Percentiles rank a stretch among this genome's conserved stretches.
Conservation (phyloP, 2,113 vertebrate genomes). For the Spea bombifrons region DNA sequence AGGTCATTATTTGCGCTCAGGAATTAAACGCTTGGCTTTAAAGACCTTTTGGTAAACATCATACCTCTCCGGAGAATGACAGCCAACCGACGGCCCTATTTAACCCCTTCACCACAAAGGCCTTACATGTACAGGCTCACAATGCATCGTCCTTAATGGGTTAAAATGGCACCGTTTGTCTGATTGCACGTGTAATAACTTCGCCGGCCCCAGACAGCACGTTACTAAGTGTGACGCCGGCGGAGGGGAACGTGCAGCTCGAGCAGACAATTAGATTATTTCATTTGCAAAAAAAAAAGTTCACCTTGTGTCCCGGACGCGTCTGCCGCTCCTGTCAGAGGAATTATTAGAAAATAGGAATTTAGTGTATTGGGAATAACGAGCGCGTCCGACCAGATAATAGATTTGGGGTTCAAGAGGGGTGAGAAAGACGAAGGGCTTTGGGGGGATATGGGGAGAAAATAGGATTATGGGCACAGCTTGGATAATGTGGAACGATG, state of each 20-base stretch:
- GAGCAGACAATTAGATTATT: slow-evolving; percentile 37
- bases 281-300: slow-evolving; percentile 27
- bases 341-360: neutral
- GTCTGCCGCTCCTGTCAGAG: neutral
- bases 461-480: too few relatives aligned
- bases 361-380: too few relatives aligned
- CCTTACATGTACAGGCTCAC: too few relatives aligned
- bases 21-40: too few relatives aligned
- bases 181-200: neutral
- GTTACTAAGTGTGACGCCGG: slow-evolving; percentile 13
- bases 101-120: too few relatives aligned
- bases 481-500: too few relatives aligned
- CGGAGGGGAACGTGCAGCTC: neutral
- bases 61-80: neutral
- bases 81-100: neutral
- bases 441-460: too few relatives aligned
- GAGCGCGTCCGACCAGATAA: too few relatives aligned
- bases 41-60: neutral
- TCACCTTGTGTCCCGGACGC: slow-evolving; percentile 9
- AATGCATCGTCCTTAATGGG: too few relatives aligned
- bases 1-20: too few relatives aligned
- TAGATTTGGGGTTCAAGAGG: too few relatives aligned
- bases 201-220: slow-evolving; percentile 17
- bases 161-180: slow-evolving; percentile 18
- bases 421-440: too few relatives aligned